Evolutionary conservation across 2,888 invertebrate genomes (phyloP).

Genomic region (Agrochola lota): DNA sequence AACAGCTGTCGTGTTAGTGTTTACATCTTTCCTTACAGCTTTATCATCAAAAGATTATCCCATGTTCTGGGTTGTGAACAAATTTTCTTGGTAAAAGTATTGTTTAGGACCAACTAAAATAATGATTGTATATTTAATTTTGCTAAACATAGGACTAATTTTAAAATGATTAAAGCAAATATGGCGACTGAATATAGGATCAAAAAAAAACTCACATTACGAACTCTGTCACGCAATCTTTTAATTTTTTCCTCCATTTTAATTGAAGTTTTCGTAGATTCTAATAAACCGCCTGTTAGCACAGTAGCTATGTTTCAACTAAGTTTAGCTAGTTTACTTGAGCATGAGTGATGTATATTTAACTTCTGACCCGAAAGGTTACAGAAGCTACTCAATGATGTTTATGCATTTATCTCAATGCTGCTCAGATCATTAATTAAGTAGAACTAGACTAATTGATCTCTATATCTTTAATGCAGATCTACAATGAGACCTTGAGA

Average conservation of each 20-base stretch:
- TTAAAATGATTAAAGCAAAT: not conserved
- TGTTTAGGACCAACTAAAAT: not conserved
- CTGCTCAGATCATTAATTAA: slow-evolving; percentile 38
- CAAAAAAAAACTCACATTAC: slow-evolving; percentile 43
- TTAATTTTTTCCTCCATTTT: slow-evolving; percentile 52
- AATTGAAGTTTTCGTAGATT: accelerated
- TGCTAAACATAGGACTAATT: not conserved
- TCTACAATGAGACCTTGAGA: slow-evolving; percentile 20
- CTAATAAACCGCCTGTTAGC: not conserved
- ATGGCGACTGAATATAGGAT: not conserved
- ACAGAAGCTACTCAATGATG: slow-evolving; percentile 13
- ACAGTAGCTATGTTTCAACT: slow-evolving; percentile 28
- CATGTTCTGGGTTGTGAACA: no score
- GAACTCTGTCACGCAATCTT: slow-evolving; percentile 51
- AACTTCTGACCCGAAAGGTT: slow-evolving; percentile 29
- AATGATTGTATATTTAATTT: not conserved
- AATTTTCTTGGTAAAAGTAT: no score
- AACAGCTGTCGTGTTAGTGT: not conserved
- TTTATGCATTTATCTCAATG: slow-evolving; percentile 27
- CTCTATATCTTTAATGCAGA: not conserved
- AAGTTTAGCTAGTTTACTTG: not conserved
- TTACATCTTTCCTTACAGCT: not conserved
- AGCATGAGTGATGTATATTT: not conserved
- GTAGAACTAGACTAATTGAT: slow-evolving; percentile 38
- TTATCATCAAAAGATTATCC: no score